Evolutionary conservation across 2,888 invertebrate genomes (phyloP).

Genomic region (Tipula lateralis): DNA sequence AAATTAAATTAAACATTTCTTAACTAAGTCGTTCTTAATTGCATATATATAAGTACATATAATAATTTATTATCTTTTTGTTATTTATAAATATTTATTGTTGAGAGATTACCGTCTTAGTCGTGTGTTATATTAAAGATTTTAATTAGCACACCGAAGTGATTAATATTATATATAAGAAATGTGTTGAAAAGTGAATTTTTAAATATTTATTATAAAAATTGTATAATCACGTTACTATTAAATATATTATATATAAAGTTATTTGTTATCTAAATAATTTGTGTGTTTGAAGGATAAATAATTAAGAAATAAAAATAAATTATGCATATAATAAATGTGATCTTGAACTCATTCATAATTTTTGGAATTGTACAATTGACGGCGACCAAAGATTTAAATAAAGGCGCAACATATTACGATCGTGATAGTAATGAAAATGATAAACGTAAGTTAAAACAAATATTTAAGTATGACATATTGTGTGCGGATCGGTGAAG

Average conservation of each 20-base stretch:
- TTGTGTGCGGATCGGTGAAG: background rate
- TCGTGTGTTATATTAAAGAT: background rate
- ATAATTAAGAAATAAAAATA: background rate
- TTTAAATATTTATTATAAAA: background rate
- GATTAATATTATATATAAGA: background rate
- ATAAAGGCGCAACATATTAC: background rate
- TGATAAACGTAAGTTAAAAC: background rate
- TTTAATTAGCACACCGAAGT: background rate
- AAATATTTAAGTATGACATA: background rate
- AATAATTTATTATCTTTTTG: background rate
- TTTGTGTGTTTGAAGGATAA: background rate
- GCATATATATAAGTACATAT: too few species aligned
- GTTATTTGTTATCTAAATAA: background rate
- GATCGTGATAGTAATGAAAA: background rate
- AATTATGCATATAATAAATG: background rate
- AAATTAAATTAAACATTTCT: too few species aligned
- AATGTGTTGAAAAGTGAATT: constrained; percentile 19
- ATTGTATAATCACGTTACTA: background rate
- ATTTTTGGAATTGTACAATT: background rate
- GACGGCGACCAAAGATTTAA: background rate
- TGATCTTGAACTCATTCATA: constrained; percentile 19
- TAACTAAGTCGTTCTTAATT: background rate
- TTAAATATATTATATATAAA: background rate
- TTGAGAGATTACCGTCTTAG: background rate
- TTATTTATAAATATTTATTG: background rate